Evolutionary conservation across 1,140 invertebrate species (phyloP).

Genomic region (Cotesia typhae): DNA sequence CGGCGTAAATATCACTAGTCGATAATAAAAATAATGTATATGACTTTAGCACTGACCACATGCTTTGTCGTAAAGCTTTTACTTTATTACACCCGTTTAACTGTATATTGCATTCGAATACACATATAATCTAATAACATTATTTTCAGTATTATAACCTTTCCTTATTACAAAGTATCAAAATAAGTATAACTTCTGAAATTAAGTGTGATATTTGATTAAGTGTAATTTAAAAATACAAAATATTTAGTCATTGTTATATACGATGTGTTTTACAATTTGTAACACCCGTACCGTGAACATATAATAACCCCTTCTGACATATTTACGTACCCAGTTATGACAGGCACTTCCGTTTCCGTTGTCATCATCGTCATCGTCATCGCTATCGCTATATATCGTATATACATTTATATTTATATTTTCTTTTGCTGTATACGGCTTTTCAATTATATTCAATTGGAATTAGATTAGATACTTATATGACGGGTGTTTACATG

Average conservation of each 20-base stretch:
- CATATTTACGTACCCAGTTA: slow-evolving; percentile 62
- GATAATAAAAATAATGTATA: slow-evolving; percentile 32
- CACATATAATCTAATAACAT: neutral
- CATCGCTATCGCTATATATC: no score
- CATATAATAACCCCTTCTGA: slow-evolving; percentile 53
- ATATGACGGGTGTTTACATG: slow-evolving; percentile 30
- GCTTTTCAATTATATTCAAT: slow-evolving; percentile 12
- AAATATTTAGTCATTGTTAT: slow-evolving; percentile 23
- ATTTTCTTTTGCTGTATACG: neutral
- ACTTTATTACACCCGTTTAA: slow-evolving; percentile 12
- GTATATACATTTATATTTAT: no score
- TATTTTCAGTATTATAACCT: slow-evolving; percentile 39
- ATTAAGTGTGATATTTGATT: no score
- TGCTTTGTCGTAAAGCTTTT: slow-evolving; percentile 42
- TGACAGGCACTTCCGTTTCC: slow-evolving; percentile 65
- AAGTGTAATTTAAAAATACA: neutral
- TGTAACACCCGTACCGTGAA: slow-evolving; percentile 55
- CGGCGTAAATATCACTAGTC: slow-evolving; percentile 61
- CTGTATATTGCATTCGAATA: slow-evolving; percentile 3
- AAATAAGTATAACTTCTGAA: no score
- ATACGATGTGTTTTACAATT: slow-evolving; percentile 11
- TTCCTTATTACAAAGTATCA: neutral
- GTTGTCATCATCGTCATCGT: slow-evolving; percentile 30
- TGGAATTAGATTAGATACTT: neutral
- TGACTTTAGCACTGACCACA: slow-evolving; percentile 55